Evolutionary conservation across 2,797 vertebrate genomes (phyloP), one percentile per base, ranked within the genome.

Genomic region (Poliocrania exsul): DNA sequence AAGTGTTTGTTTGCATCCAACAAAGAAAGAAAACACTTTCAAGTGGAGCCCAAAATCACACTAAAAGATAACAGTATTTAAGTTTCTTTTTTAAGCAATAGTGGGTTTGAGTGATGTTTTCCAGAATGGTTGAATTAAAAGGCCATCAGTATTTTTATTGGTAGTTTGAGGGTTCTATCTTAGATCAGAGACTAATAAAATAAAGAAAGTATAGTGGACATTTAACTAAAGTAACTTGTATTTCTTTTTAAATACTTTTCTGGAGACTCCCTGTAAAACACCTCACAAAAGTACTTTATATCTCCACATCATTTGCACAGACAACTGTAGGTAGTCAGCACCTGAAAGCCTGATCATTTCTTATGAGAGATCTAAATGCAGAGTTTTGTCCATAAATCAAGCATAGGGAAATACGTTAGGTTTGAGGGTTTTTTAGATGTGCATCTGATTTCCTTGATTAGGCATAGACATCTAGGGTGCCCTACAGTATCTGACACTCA

Each of bases 121-220:
- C 42, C 49, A 93, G 25, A 24, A 73, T 16, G 20, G 17, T 11
- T 77, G 46, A 66, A 90, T 53, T 84, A 57, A 47, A 24, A 71
- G 31, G 42, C 60, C 24, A 70, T 42, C 4, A 29, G 16, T 62
- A 69, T 80, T 85, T 79, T 80, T 74, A 87, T 77, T 61, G 91
- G 74, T 50, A 90, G 17, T 46, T 84, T 60, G 26, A 92, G 26
- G 15, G 7, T 35, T 92, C n/a, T 77, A 10, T 56, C 18, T 73
- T 70, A 61, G 20, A 75, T 88, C 60, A 60, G 25, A 86, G 16
- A 69, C 84, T 84, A 93, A 64, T 73, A 90, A 88, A 90, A 91
- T 64, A 77, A 82, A 85, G 47, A 54, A 80, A 5, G 3, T 49
- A 44, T 26, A 82, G 28, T 29, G 82, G 50, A 61, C 73, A 82